Percentiles rank a stretch among this genome's conserved stretches.
phyloP scores from a whole-genome alignment of 2,113 vertebrate species.

The Phrynosoma platyrhinos region DNA sequence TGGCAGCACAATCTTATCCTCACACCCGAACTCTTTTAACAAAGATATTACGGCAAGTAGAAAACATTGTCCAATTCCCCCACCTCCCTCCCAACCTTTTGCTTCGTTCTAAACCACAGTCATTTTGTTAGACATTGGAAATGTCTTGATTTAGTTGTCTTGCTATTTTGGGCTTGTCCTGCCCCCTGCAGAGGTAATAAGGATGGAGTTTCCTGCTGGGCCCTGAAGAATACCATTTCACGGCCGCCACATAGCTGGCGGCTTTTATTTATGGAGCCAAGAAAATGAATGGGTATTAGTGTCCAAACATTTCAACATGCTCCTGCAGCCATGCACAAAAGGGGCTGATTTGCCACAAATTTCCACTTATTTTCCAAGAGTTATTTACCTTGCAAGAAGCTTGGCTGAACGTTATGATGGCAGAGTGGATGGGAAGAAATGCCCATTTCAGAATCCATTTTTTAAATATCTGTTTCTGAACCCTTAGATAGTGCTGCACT shows the following conservation, averaged over 20 bases:
- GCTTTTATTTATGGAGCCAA: slow-evolving; percentile 99
- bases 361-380: slow-evolving; percentile 99
- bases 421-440: slow-evolving; percentile 75
- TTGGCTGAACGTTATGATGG: slow-evolving; percentile 84
- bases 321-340: slow-evolving; percentile 99
- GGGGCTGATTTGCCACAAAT: slow-evolving; percentile 99
- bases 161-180: slow-evolving; percentile 96
- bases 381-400: slow-evolving; percentile 86
- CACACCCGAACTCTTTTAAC: slow-evolving; percentile 81
- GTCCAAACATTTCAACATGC: slow-evolving; percentile 99
- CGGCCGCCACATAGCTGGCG: slow-evolving; percentile 95
- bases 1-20: slow-evolving; percentile 64
- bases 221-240: slow-evolving; percentile 99
- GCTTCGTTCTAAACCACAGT: slow-evolving; percentile 90
- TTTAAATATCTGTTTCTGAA: slow-evolving; percentile 72
- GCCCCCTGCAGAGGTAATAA: slow-evolving; percentile 99
- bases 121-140: slow-evolving; percentile 99
- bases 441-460: slow-evolving; percentile 81
- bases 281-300: slow-evolving; percentile 99
- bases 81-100: slow-evolving; percentile 80
- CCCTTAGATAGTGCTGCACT: slow-evolving; percentile 71
- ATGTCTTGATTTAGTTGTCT: slow-evolving; percentile 99
- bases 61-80: slow-evolving; percentile 82
- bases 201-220: slow-evolving; percentile 98
- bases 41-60: slow-evolving; percentile 81